Percentiles rank a stretch among this genome's conserved stretches.
These are phyloP conservation scores for Leptothorax acervorum DNA, from an alignment of 2,888 invertebrate genomes.

Conservation along the genomic window DNA sequence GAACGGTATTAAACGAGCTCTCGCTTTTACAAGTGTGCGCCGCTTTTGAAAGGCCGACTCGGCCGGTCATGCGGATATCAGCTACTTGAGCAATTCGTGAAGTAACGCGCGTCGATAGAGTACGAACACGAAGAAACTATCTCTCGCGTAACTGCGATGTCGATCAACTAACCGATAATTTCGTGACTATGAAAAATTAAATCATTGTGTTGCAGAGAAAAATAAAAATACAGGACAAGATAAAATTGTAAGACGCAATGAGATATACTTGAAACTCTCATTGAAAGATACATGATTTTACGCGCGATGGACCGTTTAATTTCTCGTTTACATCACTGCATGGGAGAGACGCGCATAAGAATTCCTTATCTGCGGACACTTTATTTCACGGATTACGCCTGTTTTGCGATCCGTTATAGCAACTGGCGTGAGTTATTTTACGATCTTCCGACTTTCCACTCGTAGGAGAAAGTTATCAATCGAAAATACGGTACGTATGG, in stretches of 20 bases:
- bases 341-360: neutral
- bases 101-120: conserved; percentile 12
- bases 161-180: neutral
- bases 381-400: neutral
- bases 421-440: conserved; percentile 3
- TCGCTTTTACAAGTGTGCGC: conserved; percentile 60
- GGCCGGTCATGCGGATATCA: neutral
- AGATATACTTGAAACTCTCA: neutral
- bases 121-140: neutral
- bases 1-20: conserved; percentile 63
- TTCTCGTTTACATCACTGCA: neutral
- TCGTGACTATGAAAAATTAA: neutral
- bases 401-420: neutral
- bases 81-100: conserved; percentile 4
- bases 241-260: too few relatives aligned
- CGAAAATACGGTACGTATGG: conserved; percentile 1
- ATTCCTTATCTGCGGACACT: neutral
- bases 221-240: neutral
- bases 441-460: conserved; percentile 1
- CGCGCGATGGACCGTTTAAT: neutral
- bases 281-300: neutral
- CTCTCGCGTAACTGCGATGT: neutral
- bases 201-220: neutral
- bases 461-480: conserved; percentile 9
- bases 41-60: conserved; percentile 17